Conservation (phyloP, 2,113 vertebrate genomes). For the Chaetorhynchus papuensis region DNA sequence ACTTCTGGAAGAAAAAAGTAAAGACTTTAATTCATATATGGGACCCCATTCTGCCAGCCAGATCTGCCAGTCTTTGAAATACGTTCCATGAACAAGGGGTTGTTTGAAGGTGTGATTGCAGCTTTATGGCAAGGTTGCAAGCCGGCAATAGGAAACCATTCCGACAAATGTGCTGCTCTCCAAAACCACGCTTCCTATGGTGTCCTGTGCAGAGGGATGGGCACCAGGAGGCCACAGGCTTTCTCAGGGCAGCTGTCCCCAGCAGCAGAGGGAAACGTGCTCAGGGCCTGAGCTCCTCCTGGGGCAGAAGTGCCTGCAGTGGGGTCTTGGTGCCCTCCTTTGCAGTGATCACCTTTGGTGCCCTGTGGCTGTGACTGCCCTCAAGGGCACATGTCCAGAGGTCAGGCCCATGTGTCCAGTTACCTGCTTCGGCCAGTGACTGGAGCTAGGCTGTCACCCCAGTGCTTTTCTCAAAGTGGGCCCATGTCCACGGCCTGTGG, state of each 20-base stretch:
- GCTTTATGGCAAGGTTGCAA: slow-evolving; percentile 20
- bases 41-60: slow-evolving; percentile 60
- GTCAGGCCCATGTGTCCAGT: accelerated
- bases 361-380: background rate
- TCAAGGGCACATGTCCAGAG: background rate
- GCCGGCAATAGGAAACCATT: background rate
- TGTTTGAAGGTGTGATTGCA: slow-evolving; percentile 34
- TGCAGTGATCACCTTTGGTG: too few species aligned
- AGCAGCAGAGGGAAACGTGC: background rate
- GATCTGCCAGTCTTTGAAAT: slow-evolving; percentile 57
- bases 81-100: slow-evolving; percentile 21
- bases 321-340: background rate
- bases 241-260: accelerated
- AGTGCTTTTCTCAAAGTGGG: accelerated
- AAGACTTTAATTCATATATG: slow-evolving; percentile 62
- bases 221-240: background rate
- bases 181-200: background rate
- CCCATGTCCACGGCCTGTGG: accelerated
- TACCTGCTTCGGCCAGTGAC: accelerated
- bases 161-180: background rate
- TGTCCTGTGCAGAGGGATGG: background rate
- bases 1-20: slow-evolving; percentile 59
- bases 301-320: accelerated
- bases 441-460: background rate
- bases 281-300: background rate